Evolutionary conservation across 2,888 invertebrate species (phyloP).

Genomic region (Cerceris ruficornis): DNA sequence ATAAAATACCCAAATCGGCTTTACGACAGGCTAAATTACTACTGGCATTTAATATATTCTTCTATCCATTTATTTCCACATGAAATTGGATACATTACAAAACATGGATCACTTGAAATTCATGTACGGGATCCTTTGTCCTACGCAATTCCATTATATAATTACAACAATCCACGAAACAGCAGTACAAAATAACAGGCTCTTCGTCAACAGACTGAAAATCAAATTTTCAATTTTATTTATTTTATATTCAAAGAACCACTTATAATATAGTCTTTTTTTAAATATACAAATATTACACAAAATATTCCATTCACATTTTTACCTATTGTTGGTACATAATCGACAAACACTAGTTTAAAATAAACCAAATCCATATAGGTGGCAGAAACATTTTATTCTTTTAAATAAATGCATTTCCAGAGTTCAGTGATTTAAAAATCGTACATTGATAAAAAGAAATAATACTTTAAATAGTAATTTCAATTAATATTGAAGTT

Average conservation of each 20-base stretch:
- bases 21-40: no score
- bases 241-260: not conserved
- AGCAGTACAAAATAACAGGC: constrained; percentile 74
- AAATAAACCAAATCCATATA: not conserved
- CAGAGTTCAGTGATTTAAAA: not conserved
- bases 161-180: constrained; percentile 72
- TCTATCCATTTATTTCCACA: no score
- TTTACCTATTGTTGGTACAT: not conserved
- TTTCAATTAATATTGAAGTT: not conserved
- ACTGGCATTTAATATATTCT: no score
- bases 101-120: constrained; percentile 77
- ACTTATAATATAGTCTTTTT: not conserved
- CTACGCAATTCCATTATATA: constrained; percentile 59
- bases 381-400: not conserved
- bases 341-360: not conserved
- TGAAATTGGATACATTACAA: constrained; percentile 57
- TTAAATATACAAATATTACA: not conserved
- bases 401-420: not conserved
- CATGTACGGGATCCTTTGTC: constrained; percentile 62
- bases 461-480: not conserved
- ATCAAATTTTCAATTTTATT: not conserved
- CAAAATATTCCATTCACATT: not conserved
- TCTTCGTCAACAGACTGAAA: constrained; percentile 70
- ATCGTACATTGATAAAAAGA: not conserved
- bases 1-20: no score